Evolutionary conservation across 2,797 vertebrate species (phyloP), one percentile per base, ranked within the genome.

Genomic region (Melanogrammus aeglefinus): DNA sequence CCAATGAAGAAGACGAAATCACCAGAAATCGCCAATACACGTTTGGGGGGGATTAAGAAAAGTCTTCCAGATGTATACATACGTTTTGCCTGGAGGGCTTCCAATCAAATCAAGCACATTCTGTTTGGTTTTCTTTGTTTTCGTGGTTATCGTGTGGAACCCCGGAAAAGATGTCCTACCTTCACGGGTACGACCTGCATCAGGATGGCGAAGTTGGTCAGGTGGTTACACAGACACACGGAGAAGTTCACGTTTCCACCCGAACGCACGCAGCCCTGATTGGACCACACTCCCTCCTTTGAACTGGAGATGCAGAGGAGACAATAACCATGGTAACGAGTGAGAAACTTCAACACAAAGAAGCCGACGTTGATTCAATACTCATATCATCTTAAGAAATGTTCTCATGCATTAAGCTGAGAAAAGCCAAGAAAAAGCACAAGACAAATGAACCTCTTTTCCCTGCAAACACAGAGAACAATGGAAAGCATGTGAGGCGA

Each of bases 201-300:
- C 9, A 99, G 95, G 80, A 99, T 97, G 90, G 98, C 98, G 0
- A 99, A 99, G 94, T 98, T 99, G 86, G 98, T 99, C 86, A 99
- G 97, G 91, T 99, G 98, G 47, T 96, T 96, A 84, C 98, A 99
- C 81, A 91, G 93, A 83, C 98, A 99, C 83, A 96, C 81, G 0
- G 97, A 98, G 90, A 95, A 92, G 21, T 93, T 94, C 83, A 96
- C 90, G 92, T 97, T 96, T 29, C 97, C 97, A 0, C 91, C 93
- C 0, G 92, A 85, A 21, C 94, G 96, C 0, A 93, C 89, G 2
- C 98, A 99, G 3, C 97, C 98, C 86, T 95, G 86, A 0, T 93
- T 93, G 3, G 97, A 99, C 98, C 98, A 99, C 33, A 97, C 77
- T 0, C 95, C 96, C 21, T 93, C 93, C 5, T 95, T 95, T 0